Conservation (phyloP, 2,888 invertebrate genomes). For the Drosophila yooni region DNA sequence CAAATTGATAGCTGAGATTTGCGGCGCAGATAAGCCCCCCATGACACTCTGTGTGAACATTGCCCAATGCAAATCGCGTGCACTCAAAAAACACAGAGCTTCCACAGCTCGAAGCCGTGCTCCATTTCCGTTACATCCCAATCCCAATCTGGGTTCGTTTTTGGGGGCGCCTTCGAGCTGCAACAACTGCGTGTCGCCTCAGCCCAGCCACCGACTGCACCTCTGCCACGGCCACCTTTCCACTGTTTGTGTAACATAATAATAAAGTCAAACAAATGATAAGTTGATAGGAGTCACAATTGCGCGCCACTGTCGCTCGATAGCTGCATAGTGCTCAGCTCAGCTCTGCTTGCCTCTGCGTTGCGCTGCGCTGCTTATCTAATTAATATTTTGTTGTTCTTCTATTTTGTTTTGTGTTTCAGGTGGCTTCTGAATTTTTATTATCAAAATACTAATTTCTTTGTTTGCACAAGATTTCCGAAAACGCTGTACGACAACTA, state of each 20-base stretch:
- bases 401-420: slow-evolving; percentile 49
- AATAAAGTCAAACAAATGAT: slow-evolving; percentile 80
- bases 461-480: slow-evolving; percentile 79
- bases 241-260: slow-evolving; percentile 79
- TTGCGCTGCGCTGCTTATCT: slow-evolving; percentile 61
- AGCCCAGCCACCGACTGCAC: neutral
- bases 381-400: slow-evolving; percentile 64
- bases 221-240: slow-evolving; percentile 36
- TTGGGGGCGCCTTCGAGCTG: neutral
- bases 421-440: slow-evolving; percentile 81
- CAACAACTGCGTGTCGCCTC: slow-evolving; percentile 3
- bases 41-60: slow-evolving; percentile 70
- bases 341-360: neutral
- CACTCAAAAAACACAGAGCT: slow-evolving; percentile 27
- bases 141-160: slow-evolving; percentile 11
- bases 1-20: slow-evolving; percentile 77
- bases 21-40: slow-evolving; percentile 63
- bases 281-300: slow-evolving; percentile 79
- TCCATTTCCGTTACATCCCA: slow-evolving; percentile 42
- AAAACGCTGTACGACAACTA: slow-evolving; percentile 28
- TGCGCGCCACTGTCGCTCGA: slow-evolving; percentile 51
- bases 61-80: slow-evolving; percentile 77
- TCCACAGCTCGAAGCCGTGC: slow-evolving; percentile 19
- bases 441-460: slow-evolving; percentile 81
- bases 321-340: slow-evolving; percentile 1